These are phyloP conservation scores for Erpornis zantholeuca DNA, from an alignment of 2,113 vertebrate genomes.

Conservation along the genomic window DNA sequence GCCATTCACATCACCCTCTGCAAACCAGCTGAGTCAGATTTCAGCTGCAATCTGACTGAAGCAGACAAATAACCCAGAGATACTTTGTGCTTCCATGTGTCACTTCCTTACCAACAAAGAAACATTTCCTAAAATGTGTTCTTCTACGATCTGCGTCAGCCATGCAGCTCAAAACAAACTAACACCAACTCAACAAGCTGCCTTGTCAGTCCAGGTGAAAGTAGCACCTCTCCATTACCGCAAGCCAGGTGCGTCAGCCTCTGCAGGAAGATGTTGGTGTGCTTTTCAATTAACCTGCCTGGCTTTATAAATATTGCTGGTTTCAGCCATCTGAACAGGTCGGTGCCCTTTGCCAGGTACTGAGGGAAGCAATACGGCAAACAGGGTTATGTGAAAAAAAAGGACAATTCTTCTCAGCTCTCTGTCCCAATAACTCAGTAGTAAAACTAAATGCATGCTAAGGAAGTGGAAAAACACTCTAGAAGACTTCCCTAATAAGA, in stretches of 20 bases:
- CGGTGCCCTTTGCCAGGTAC: constrained; percentile 25
- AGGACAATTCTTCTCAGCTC: neutral
- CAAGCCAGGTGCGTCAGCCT: constrained; percentile 50
- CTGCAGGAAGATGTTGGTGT: constrained; percentile 28
- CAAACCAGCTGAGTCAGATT: neutral
- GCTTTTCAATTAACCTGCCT: constrained; percentile 74
- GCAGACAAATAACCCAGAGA: neutral
- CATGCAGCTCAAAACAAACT: constrained; percentile 18
- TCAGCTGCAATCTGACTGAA: constrained; percentile 11
- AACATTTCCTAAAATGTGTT: constrained; percentile 50
- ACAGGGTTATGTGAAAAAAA: neutral
- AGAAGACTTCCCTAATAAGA: neutral
- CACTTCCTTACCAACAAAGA: constrained; percentile 60
- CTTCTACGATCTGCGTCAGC: constrained; percentile 45
- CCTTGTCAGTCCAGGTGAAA: constrained; percentile 26
- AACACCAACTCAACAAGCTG: neutral
- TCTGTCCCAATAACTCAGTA: neutral
- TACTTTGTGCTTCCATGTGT: neutral
- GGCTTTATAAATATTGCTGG: constrained; percentile 57
- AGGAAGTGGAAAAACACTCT: neutral
- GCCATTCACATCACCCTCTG: neutral
- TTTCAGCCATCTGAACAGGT: constrained; percentile 60
- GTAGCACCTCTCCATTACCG: neutral
- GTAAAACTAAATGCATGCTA: neutral
- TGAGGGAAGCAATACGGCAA: neutral